phyloP scores from a whole-genome alignment of 92 coral and sea anemone species.

The Muricea muricata region DNA sequence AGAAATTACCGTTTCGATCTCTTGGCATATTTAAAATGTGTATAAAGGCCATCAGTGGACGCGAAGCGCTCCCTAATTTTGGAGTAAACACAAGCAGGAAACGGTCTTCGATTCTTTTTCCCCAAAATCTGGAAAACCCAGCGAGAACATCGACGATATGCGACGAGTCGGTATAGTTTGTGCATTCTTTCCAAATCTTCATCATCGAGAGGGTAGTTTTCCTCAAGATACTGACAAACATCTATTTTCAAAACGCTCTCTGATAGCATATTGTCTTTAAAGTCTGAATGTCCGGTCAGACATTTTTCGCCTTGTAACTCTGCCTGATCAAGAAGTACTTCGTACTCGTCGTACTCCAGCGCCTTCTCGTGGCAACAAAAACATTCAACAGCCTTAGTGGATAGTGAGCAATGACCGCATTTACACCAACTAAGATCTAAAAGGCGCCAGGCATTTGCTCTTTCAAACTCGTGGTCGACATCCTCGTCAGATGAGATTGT shows the following conservation, averaged over 20 bases:
- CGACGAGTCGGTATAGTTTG: constrained; percentile 42
- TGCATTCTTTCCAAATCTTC: constrained; percentile 38
- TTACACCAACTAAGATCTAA: constrained; percentile 28
- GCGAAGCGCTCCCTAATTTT: not conserved
- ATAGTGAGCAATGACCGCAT: constrained; percentile 28
- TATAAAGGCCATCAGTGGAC: not conserved
- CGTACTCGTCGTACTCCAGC: constrained; percentile 21
- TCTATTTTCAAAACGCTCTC: constrained; percentile 43
- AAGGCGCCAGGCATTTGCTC: constrained; percentile 35
- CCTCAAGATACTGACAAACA: constrained; percentile 35
- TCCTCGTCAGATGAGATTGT: not conserved
- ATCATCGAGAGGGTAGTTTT: constrained; percentile 41
- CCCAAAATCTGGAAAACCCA: constrained; percentile 53
- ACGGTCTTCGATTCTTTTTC: constrained; percentile 43
- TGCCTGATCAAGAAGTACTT: not conserved
- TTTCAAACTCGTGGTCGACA: not conserved
- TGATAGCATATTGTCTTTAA: constrained; percentile 38
- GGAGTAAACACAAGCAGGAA: constrained; percentile 38
- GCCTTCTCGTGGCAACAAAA: constrained; percentile 51
- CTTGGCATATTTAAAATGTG: not conserved
- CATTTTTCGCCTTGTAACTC: constrained; percentile 13
- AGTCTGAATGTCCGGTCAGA: not conserved
- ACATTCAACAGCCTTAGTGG: constrained; percentile 38
- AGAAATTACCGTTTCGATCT: not conserved
- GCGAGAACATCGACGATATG: constrained; percentile 53